phyloP scores from a whole-genome alignment of 2,888 invertebrate species.

The Morpho deidamia region DNA sequence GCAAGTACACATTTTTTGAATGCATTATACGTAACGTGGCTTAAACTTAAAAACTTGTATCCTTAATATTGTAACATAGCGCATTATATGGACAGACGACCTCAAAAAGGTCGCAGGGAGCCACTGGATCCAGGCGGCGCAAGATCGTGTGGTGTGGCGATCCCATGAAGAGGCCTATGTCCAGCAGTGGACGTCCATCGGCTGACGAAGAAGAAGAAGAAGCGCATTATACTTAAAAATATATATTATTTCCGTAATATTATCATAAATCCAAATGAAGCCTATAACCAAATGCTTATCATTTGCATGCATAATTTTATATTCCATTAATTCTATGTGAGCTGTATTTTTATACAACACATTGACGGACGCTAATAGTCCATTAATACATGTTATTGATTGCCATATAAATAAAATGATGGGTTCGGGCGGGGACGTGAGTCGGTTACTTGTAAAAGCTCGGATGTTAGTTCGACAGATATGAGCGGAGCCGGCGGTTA shows the following conservation, averaged over 20 bases:
- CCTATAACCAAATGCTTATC: background rate
- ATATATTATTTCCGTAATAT: background rate
- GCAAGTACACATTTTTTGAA: too few relatives aligned
- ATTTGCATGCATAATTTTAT: constrained; percentile 1
- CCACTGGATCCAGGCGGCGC: too few relatives aligned
- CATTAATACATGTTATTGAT: constrained; percentile 49
- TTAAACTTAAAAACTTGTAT: too few relatives aligned
- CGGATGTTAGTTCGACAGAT: constrained; percentile 59
- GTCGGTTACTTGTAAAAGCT: constrained; percentile 45
- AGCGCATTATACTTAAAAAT: too few relatives aligned
- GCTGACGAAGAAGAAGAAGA: too few relatives aligned
- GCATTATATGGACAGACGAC: too few relatives aligned
- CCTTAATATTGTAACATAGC: too few relatives aligned
- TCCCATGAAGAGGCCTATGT: too few relatives aligned
- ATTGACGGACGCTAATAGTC: constrained; percentile 28
- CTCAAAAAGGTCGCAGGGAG: too few relatives aligned
- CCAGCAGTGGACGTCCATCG: too few relatives aligned
- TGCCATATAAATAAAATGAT: constrained; percentile 49
- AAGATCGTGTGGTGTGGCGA: too few relatives aligned
- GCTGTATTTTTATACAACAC: constrained; percentile 9
- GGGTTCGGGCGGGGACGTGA: constrained; percentile 51
- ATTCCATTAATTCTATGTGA: background rate
- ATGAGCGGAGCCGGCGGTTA: constrained; percentile 70
- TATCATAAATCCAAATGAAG: background rate
- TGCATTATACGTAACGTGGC: too few relatives aligned